Conservation (phyloP, 1,140 invertebrate genomes). For the Anastrepha obliqua region DNA sequence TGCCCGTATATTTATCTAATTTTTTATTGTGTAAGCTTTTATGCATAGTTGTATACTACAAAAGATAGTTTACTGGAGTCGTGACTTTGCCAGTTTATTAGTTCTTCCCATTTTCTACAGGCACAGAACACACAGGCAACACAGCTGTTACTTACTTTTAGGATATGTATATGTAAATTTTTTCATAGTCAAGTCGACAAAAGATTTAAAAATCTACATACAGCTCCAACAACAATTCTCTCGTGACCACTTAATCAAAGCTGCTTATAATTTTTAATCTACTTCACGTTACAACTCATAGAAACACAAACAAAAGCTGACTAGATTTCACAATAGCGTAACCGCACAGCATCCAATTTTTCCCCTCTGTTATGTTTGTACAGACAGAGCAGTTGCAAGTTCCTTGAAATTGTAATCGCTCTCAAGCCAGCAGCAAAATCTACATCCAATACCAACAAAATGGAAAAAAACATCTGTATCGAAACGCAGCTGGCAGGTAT, state of each 20-base stretch:
- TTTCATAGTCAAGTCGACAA: neutral
- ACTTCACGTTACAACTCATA: conserved; percentile 5
- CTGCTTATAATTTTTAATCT: conserved; percentile 34
- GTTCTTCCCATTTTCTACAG: neutral
- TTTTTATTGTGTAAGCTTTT: no score
- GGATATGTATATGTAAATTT: no score
- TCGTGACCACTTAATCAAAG: neutral
- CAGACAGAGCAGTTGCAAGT: neutral
- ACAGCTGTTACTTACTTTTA: neutral
- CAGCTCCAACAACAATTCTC: neutral
- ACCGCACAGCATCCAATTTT: neutral
- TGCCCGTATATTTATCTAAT: no score
- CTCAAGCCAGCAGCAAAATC: neutral
- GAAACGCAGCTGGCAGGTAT: neutral
- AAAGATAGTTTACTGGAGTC: no score
- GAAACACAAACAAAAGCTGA: neutral
- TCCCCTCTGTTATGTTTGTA: neutral
- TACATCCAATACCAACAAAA: conserved; percentile 15
- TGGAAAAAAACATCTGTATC: neutral
- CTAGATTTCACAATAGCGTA: neutral
- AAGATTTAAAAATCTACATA: neutral
- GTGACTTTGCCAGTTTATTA: neutral
- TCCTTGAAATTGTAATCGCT: neutral
- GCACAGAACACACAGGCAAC: neutral
- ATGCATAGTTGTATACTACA: no score